Percentiles rank a stretch among this genome's conserved stretches.
Evolutionary conservation across 1,140 invertebrate species (phyloP).

Genomic region (Sycophila sp.): DNA sequence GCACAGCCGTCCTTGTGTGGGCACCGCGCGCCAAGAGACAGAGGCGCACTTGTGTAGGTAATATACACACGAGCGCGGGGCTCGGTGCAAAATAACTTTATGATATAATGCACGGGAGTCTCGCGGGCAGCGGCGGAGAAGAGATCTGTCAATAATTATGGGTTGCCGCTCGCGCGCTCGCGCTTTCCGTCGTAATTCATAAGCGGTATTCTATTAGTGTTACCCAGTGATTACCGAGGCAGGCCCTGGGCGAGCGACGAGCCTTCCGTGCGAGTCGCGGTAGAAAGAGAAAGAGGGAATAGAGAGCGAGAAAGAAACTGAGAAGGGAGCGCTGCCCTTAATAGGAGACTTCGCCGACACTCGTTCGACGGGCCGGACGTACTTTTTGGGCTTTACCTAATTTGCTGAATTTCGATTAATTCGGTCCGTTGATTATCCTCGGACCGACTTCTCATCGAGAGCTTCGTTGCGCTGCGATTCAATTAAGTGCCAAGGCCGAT

Average conservation of each 20-base stretch:
- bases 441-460: not conserved
- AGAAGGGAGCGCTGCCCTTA: too few species aligned
- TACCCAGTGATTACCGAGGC: constrained; percentile 44
- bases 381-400: constrained; percentile 15
- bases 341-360: not conserved
- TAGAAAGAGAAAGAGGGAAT: too few species aligned
- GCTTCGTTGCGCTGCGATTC: not conserved
- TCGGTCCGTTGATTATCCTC: too few species aligned
- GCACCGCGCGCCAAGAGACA: too few species aligned
- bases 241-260: constrained; percentile 34
- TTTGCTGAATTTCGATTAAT: constrained; percentile 17
- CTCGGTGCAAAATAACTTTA: too few species aligned
- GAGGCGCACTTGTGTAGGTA: too few species aligned
- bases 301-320: too few species aligned
- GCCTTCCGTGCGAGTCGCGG: constrained; percentile 21
- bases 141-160: constrained; percentile 52
- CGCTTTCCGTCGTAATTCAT: constrained; percentile 49
- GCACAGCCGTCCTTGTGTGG: too few species aligned
- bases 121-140: constrained; percentile 26
- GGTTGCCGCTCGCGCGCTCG: constrained; percentile 34
- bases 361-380: too few species aligned
- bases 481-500: constrained; percentile 2
- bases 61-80: too few species aligned
- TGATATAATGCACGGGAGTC: too few species aligned
- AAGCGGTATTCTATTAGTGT: constrained; percentile 55